Base-by-base conservation (phyloP, 35 echinoderm and acorn worm genomes). In the Strongylocentrotus purpuratus region DNA sequence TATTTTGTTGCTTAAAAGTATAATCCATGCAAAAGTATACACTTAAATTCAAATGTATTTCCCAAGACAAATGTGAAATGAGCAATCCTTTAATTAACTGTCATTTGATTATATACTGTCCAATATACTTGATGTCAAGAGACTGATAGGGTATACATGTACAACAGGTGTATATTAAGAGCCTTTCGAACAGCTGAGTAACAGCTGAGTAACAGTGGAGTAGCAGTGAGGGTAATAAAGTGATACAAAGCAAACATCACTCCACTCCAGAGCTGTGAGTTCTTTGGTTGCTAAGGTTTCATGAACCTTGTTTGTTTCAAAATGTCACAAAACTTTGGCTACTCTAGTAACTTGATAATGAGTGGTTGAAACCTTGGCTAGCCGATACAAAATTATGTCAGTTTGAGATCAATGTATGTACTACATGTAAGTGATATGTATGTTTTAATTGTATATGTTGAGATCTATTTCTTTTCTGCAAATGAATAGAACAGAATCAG, bases 131-230 rank as follows among this genome's bases (percentile, higher is more conserved):
- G 11, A 55, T 55, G 10, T 11, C 50, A 55, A 55, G 50, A 55
- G 50, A 55, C 9, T 55, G 50, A 55, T 8, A 50, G 50, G 22
- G 17, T 71, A 71, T 71, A 25, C 15, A 58, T 58, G 50, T 15
- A 58, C 61, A 71, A n/a, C 65, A 78, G 65, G 65, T 78, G 65
- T 78, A 28, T 78, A 78, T 78, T 78, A n/a, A 78, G 65, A n/a
- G 22, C 25, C 65, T 78, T 78, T 78, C 25, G n/a, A 7, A 78
- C 65, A n/a, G 20, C 28, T 78, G 65, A 78, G 20, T n/a, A n/a
- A n/a, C n/a, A n/a, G n/a, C n/a, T n/a, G n/a, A n/a, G n/a, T n/a
- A 7, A 78, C 65, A n/a, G 20, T 8, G n/a, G 65, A 78, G 20
- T 28, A 78, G 65, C 18, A 78, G 20, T 28, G 65, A 28, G 65